Evolutionary conservation across 1,140 invertebrate genomes (phyloP).

Genomic region (Tetramorium parvispinum): DNA sequence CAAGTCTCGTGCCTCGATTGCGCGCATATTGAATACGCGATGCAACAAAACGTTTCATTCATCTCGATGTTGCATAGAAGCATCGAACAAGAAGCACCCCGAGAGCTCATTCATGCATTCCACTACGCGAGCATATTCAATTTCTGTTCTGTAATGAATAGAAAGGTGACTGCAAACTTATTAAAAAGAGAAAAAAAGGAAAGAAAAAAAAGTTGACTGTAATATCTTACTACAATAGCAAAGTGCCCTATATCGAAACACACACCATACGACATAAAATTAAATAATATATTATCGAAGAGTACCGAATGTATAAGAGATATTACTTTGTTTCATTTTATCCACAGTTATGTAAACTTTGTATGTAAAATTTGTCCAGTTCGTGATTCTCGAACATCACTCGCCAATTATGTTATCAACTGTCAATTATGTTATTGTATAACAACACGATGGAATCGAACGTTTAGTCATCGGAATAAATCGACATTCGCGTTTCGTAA

Average conservation of each 20-base stretch:
- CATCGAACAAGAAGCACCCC: constrained; percentile 1
- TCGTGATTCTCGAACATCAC: background rate
- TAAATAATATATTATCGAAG: background rate
- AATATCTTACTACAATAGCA: no score
- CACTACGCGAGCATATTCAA: background rate
- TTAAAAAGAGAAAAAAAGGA: background rate
- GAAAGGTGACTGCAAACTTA: background rate
- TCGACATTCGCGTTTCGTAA: background rate
- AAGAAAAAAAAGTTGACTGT: background rate
- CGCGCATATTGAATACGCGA: background rate
- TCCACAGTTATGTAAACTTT: background rate
- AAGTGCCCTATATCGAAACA: background rate
- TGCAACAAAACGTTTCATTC: constrained; percentile 45
- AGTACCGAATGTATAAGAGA: background rate
- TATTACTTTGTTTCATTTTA: background rate
- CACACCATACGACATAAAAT: background rate
- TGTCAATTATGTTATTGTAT: background rate
- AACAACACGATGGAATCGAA: constrained; percentile 19
- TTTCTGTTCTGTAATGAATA: background rate
- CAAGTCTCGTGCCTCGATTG: background rate
- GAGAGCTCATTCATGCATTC: constrained; percentile 7
- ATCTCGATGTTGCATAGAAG: constrained; percentile 6
- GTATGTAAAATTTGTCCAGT: background rate
- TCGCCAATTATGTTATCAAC: background rate
- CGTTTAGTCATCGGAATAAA: constrained; percentile 53